phyloP scores from a whole-genome alignment of 2,113 vertebrate species.

The Dipodomys spectabilis region DNA sequence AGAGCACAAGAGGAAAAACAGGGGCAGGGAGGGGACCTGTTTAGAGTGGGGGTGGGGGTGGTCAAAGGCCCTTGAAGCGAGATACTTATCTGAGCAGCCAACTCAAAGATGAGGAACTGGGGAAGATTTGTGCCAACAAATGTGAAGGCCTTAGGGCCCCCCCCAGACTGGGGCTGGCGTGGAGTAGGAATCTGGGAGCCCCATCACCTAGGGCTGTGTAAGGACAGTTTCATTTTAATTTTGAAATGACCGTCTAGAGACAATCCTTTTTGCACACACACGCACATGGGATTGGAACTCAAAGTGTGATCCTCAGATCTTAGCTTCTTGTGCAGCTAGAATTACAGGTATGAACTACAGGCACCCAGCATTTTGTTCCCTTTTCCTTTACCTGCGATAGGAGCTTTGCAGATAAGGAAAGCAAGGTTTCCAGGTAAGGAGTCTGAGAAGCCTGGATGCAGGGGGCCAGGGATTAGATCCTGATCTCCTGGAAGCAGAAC shows the following conservation, averaged over 20 bases:
- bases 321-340: too few species aligned
- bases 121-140: background rate
- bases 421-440: background rate
- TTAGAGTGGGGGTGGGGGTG: too few species aligned
- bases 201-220: background rate
- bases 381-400: background rate
- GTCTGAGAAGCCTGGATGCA: background rate
- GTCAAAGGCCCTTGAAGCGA: background rate
- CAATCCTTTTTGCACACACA: background rate
- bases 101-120: background rate
- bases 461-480: background rate
- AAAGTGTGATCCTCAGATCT: too few species aligned
- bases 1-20: background rate
- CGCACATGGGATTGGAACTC: too few species aligned
- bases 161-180: background rate
- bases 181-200: background rate
- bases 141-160: background rate
- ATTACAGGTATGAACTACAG: too few species aligned
- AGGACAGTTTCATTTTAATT: background rate
- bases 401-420: background rate
- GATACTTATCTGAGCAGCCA: background rate
- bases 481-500: background rate
- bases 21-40: background rate
- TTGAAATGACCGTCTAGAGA: background rate
- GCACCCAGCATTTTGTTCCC: background rate